phyloP scores from a whole-genome alignment of 2,113 vertebrate species.

The Paracanthobrama guichenoti region DNA sequence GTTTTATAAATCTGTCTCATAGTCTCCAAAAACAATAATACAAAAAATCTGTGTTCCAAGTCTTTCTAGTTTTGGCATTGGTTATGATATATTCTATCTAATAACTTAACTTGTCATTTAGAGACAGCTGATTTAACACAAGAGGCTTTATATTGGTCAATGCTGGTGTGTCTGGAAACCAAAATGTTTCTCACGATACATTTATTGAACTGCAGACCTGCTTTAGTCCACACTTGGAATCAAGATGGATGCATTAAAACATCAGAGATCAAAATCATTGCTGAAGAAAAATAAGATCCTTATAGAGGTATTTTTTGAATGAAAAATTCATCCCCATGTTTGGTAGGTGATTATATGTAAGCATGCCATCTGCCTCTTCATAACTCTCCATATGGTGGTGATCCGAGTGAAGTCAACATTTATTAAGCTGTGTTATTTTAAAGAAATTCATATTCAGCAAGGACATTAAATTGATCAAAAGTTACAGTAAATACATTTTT shows the following conservation, averaged over 20 bases:
- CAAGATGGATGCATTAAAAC: slow-evolving; percentile 43
- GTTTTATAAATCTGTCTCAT: background rate
- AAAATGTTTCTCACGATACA: slow-evolving; percentile 36
- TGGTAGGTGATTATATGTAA: background rate
- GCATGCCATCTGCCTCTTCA: slow-evolving; percentile 16
- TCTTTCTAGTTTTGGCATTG: slow-evolving; percentile 14
- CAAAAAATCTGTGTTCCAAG: background rate
- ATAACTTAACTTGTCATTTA: slow-evolving; percentile 18
- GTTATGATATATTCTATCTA: slow-evolving; percentile 2
- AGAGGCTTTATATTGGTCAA: slow-evolving; percentile 30
- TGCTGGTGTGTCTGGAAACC: slow-evolving; percentile 12
- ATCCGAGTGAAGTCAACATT: slow-evolving; percentile 7
- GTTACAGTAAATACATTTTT: no score
- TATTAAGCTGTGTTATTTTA: background rate
- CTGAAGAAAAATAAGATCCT: background rate
- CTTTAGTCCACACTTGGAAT: slow-evolving; percentile 20
- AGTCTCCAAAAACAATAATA: background rate
- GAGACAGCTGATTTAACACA: slow-evolving; percentile 9
- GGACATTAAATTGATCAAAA: no score
- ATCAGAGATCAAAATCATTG: slow-evolving; percentile 12
- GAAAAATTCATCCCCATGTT: no score
- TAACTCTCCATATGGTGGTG: slow-evolving; percentile 28
- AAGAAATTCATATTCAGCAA: no score
- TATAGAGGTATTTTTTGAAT: background rate
- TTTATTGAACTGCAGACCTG: slow-evolving; percentile 14